Evolutionary conservation across 1,140 invertebrate genomes (phyloP).

Genomic region (Bombus turneri): DNA sequence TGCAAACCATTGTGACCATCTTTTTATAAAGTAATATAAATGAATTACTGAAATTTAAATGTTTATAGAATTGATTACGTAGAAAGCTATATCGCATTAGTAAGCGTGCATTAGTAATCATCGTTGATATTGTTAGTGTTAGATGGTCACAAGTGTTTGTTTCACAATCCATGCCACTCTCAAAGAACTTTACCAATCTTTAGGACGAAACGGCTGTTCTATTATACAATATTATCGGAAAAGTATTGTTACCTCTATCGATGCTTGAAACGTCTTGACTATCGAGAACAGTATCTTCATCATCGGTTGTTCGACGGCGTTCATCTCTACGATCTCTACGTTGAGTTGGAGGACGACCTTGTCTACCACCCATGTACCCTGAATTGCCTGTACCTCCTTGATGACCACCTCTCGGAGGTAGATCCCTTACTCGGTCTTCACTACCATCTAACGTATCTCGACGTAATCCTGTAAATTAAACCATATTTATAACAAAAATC

Average conservation of each 20-base stretch:
- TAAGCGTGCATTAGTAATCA: constrained; percentile 66
- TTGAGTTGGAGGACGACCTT: constrained; percentile 79
- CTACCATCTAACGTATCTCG: constrained; percentile 84
- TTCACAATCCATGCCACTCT: constrained; percentile 69
- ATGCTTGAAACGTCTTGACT: constrained; percentile 89
- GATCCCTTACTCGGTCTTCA: constrained; percentile 84
- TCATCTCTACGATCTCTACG: constrained; percentile 85
- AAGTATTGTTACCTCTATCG: constrained; percentile 86
- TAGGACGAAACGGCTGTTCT: constrained; percentile 65
- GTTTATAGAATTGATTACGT: constrained; percentile 27
- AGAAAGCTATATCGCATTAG: constrained; percentile 63
- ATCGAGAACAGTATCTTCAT: constrained; percentile 90
- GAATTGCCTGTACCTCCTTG: constrained; percentile 75
- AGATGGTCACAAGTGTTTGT: constrained; percentile 82
- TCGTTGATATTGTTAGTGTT: constrained; percentile 66
- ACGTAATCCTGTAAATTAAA: constrained; percentile 80
- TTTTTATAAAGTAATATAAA: constrained; percentile 49
- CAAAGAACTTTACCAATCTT: constrained; percentile 54
- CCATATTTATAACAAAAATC: constrained; percentile 27
- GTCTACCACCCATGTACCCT: constrained; percentile 76
- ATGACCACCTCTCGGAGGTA: constrained; percentile 81
- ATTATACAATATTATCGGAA: constrained; percentile 10
- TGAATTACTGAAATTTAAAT: constrained; percentile 39
- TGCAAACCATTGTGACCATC: constrained; percentile 83
- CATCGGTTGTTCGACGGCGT: constrained; percentile 88